phyloP scores from a whole-genome alignment of 2,888 invertebrate genomes.

The Calliopum simillimum region DNA sequence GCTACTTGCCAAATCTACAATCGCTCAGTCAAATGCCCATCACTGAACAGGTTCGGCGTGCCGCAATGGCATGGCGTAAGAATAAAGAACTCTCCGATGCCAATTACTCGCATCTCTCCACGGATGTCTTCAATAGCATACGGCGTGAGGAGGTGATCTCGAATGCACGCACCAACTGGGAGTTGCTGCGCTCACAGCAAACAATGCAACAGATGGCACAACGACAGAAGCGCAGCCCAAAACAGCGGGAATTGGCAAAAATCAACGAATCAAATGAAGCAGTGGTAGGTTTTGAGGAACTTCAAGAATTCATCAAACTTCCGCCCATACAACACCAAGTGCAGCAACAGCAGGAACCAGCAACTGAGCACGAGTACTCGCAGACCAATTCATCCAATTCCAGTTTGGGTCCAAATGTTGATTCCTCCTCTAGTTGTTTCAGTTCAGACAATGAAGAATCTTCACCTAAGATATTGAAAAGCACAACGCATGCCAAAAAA shows the following conservation, averaged over 20 bases:
- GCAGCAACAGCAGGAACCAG: conserved; percentile 25
- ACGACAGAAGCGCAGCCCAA: conserved; percentile 30
- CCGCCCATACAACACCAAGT: conserved; percentile 57
- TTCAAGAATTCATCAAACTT: conserved; percentile 59
- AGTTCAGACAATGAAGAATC: conserved; percentile 67
- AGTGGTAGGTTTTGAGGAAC: conserved; percentile 45
- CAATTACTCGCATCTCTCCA: conserved; percentile 66
- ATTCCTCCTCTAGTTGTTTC: conserved; percentile 75
- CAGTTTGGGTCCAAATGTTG: conserved; percentile 78
- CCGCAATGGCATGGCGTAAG: conserved; percentile 83
- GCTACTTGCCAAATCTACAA: conserved; percentile 80
- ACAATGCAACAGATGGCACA: conserved; percentile 47
- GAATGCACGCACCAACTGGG: conserved; percentile 90
- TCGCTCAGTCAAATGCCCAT: conserved; percentile 83
- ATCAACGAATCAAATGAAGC: conserved; percentile 58
- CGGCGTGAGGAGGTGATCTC: conserved; percentile 86
- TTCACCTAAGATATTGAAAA: conserved; percentile 32
- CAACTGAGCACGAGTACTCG: not conserved
- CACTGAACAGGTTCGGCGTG: conserved; percentile 81
- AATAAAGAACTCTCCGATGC: conserved; percentile 78
- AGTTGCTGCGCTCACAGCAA: conserved; percentile 77
- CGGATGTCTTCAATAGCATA: conserved; percentile 70
- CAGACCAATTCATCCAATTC: conserved; percentile 72
- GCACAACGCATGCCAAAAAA: not conserved
- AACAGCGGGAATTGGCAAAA: conserved; percentile 54